phyloP scores from a whole-genome alignment of 2,888 invertebrate genomes.

The Sipha maydis region DNA sequence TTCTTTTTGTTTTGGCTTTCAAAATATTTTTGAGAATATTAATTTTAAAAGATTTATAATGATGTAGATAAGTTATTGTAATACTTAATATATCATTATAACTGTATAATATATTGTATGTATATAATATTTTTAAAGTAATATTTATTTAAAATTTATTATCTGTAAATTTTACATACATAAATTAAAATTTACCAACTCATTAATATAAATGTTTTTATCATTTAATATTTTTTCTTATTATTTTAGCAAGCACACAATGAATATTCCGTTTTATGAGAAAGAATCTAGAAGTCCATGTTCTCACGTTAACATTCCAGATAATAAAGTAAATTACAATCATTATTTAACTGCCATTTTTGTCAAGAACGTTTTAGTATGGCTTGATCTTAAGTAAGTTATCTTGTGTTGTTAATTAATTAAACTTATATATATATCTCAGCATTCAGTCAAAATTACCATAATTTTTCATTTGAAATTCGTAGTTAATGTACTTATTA shows the following conservation, averaged over 20 bases:
- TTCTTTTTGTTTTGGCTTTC: too few relatives aligned
- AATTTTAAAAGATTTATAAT: too few relatives aligned
- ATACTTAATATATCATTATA: too few relatives aligned
- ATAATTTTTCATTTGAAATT: too few relatives aligned
- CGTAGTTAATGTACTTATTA: too few relatives aligned
- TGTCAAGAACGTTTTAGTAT: slow-evolving; percentile 14
- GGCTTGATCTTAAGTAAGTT: slow-evolving; percentile 39
- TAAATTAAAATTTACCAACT: background rate
- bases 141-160: too few relatives aligned
- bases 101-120: too few relatives aligned
- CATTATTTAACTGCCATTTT: background rate
- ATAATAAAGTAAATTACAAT: background rate
- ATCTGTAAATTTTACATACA: background rate
- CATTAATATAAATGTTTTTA: background rate
- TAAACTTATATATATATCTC: too few relatives aligned
- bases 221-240: background rate
- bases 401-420: background rate
- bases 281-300: background rate
- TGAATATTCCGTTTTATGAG: slow-evolving; percentile 11
- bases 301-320: background rate
- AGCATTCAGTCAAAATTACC: too few relatives aligned
- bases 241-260: slow-evolving; percentile 20
- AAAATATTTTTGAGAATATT: too few relatives aligned
- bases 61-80: too few relatives aligned
- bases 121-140: too few relatives aligned